These are phyloP conservation scores for Ceratitis capitata DNA, from an alignment of 1,140 invertebrate species.

Conservation along the genomic window DNA sequence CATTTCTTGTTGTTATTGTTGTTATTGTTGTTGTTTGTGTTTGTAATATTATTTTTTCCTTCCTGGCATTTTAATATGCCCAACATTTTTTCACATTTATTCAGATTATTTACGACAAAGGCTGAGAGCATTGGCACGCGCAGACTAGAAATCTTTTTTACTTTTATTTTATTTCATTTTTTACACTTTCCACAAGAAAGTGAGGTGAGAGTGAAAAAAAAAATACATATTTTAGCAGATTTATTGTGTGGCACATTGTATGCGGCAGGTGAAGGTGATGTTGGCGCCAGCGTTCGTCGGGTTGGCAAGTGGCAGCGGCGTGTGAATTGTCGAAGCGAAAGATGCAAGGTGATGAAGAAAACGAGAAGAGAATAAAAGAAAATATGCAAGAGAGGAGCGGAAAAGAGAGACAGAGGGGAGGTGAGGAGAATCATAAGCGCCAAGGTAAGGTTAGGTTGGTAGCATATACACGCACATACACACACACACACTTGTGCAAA, in stretches of 20 bases:
- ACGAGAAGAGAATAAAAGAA: too few relatives aligned
- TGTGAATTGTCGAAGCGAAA: not conserved
- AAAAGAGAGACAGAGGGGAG: too few relatives aligned
- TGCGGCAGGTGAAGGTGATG: not conserved
- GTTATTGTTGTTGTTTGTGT: not conserved
- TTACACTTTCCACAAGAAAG: too few relatives aligned
- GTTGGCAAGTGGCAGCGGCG: not conserved
- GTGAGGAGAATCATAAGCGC: too few relatives aligned
- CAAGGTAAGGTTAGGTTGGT: not conserved
- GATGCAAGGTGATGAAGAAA: not conserved
- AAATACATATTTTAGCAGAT: not conserved
- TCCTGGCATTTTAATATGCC: not conserved
- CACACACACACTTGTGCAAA: not conserved
- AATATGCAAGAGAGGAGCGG: not conserved
- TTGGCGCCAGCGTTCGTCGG: not conserved
- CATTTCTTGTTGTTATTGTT: not conserved
- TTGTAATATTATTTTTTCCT: conserved; percentile 8
- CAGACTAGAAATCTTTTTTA: not conserved
- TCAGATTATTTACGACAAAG: conserved; percentile 7
- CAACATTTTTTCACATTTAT: conserved; percentile 12
- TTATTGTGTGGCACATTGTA: not conserved
- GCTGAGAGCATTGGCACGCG: conserved; percentile 7
- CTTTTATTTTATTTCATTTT: not conserved
- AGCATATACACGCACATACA: not conserved
- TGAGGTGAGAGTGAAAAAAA: too few relatives aligned